phyloP scores from a whole-genome alignment of 2,888 invertebrate species.

The Diadegma fenestrale region DNA sequence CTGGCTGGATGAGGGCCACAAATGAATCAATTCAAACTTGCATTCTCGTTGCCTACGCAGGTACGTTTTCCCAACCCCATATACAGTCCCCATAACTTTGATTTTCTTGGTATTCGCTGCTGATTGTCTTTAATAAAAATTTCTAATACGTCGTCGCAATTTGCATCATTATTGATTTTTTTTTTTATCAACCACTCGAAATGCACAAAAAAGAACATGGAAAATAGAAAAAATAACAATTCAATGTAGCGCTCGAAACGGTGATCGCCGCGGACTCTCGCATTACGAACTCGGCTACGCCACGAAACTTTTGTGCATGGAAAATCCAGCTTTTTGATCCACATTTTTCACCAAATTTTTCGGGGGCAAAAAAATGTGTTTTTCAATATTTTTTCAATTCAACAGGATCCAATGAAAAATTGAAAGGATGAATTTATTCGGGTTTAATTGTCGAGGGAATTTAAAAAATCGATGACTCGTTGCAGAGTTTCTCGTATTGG shows the following conservation, averaged over 20 bases:
- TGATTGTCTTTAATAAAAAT: neutral
- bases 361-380: neutral
- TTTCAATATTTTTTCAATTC: neutral
- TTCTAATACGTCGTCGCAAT: neutral
- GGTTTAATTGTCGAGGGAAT: constrained; percentile 7
- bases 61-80: neutral
- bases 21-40: neutral
- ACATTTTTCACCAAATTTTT: neutral
- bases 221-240: neutral
- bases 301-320: neutral
- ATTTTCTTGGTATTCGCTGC: neutral
- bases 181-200: neutral
- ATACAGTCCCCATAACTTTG: neutral
- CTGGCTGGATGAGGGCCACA: neutral
- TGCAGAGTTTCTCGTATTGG: neutral
- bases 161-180: neutral
- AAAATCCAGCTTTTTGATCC: neutral
- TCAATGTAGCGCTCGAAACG: neutral
- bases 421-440: neutral
- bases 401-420: neutral
- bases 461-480: neutral
- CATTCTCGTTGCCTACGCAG: neutral
- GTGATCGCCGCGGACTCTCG: neutral
- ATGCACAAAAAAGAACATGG: neutral
- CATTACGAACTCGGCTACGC: neutral